A percentile compares a stretch with the other conserved stretches of the same genome.
Conservation (phyloP, 2,113 vertebrate genomes). For the Catharus fuscescens region DNA sequence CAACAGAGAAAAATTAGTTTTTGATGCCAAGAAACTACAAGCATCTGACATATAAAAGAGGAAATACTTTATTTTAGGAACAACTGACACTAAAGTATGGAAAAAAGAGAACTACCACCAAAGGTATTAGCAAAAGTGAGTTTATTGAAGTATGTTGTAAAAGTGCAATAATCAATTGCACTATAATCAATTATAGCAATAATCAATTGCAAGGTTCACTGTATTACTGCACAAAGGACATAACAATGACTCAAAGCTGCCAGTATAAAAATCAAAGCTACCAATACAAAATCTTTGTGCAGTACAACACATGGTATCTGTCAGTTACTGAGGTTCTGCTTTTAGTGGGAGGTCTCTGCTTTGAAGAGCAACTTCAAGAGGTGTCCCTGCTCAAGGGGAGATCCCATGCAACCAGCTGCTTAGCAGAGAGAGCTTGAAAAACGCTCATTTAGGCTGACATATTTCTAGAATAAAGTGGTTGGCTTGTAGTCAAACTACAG, state of each 20-base stretch:
- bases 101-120: not conserved
- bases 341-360: not conserved
- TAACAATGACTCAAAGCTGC: not conserved
- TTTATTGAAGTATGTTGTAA: not conserved
- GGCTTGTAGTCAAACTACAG: not conserved
- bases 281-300: not conserved
- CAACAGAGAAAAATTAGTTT: not conserved
- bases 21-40: not conserved
- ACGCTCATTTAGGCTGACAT: not conserved
- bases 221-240: not conserved
- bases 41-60: not conserved
- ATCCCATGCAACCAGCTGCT: not conserved
- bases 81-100: not conserved
- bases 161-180: not conserved
- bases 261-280: not conserved
- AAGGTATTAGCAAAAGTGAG: not conserved
- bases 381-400: not conserved
- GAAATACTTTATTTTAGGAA: not conserved
- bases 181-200: not conserved
- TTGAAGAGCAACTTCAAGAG: not conserved
- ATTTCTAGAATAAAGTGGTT: not conserved
- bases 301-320: accelerated
- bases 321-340: not conserved
- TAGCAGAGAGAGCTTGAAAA: not conserved
- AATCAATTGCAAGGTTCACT: not conserved